A percentile compares a stretch with the other conserved stretches of the same genome.
phyloP scores from a whole-genome alignment of 2,113 vertebrate species.

The Paramisgurnus dabryanus region DNA sequence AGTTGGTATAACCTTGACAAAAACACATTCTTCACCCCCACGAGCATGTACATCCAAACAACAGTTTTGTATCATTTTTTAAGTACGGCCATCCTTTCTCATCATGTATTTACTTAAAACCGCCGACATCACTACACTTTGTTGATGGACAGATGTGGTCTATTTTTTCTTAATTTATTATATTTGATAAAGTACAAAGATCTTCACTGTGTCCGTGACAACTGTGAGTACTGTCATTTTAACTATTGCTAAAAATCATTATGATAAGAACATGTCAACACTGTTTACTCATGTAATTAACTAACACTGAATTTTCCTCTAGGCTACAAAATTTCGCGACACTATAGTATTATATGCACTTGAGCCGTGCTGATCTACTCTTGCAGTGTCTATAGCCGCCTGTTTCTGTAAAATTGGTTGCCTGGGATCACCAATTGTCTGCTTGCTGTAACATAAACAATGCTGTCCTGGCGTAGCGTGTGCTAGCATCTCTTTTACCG shows the following conservation, averaged over 20 bases:
- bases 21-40: constrained; percentile 2
- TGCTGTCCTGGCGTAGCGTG: constrained; percentile 60
- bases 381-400: constrained; percentile 53
- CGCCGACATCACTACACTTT: constrained; percentile 21
- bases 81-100: neutral
- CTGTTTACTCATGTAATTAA: constrained; percentile 51
- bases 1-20: constrained; percentile 2
- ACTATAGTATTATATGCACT: constrained; percentile 55
- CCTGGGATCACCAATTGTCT: constrained; percentile 48
- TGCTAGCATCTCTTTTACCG: constrained; percentile 51
- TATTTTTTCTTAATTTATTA: constrained; percentile 33
- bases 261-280: constrained; percentile 45
- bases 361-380: constrained; percentile 59
- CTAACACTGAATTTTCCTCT: constrained; percentile 45
- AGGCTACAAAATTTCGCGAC: constrained; percentile 2
- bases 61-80: constrained; percentile 35
- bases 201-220: constrained; percentile 72
- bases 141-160: constrained; percentile 39
- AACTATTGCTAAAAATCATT: constrained; percentile 56
- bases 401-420: constrained; percentile 29
- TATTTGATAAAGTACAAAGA: constrained; percentile 59
- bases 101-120: constrained; percentile 52
- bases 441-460: constrained; percentile 66
- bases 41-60: constrained; percentile 44
- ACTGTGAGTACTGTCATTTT: constrained; percentile 68